Evolutionary conservation across 2,888 invertebrate genomes (phyloP).

Genomic region (Sacculina carcini): DNA sequence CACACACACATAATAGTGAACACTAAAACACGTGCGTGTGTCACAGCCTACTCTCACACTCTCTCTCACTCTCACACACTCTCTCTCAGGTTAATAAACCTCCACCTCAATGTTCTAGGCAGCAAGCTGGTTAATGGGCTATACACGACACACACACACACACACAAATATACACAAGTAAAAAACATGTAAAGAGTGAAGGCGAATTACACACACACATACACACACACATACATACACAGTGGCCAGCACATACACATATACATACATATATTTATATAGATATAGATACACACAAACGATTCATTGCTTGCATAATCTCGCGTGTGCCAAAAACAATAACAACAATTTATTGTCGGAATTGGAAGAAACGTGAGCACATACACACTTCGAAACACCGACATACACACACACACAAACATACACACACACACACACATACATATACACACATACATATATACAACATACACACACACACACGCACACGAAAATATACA

Average conservation of each 20-base stretch:
- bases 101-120: conserved; percentile 10
- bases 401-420: no score
- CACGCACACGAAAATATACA: no score
- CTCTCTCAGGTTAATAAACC: no score
- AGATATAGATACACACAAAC: not conserved
- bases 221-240: not conserved
- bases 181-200: not conserved
- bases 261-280: not conserved
- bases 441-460: no score
- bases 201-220: not conserved
- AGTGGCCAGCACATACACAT: not conserved
- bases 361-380: not conserved
- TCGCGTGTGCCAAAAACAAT: no score
- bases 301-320: not conserved
- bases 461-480: no score
- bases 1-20: no score
- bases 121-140: conserved; percentile 4
- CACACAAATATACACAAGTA: not conserved
- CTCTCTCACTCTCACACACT: no score
- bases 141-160: not conserved
- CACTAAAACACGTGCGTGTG: not conserved
- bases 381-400: no score
- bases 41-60: not conserved
- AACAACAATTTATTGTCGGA: not conserved
- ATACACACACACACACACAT: no score